Base-by-base conservation (phyloP, 2,888 invertebrate genomes). In the Orthonychiurus folsomi region DNA sequence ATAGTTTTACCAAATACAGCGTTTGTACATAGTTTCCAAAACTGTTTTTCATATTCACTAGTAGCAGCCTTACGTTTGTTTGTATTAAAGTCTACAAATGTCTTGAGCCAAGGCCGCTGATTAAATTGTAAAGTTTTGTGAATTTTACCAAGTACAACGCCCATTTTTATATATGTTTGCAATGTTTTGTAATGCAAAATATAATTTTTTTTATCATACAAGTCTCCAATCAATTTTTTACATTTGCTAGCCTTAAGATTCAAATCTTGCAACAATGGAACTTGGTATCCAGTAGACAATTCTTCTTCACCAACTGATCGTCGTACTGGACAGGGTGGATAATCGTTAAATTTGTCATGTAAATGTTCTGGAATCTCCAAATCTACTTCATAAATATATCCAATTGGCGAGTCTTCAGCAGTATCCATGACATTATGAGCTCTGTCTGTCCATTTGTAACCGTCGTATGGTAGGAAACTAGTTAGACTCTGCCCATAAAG, bases 21-120 rank as follows among this genome's bases (percentile, higher is more conserved):
- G 53, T 53, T 75, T 61, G 75, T 75, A 68, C 61, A n/a, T 15
- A 50, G 23, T 37, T 67, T 67, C 20, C 21, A 64, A 50, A 67
- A 62, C 2, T 64, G 37, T 52, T 64, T 67, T 3, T 25, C 15
- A 23, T 64, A 62, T 5, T 56, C 52, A n/a, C 18, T 56, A 1
- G 52, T 59, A 2, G 66, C 61, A 2, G 37, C n/a, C 3, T 26
- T 48, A 24, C 62, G 2, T 28, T 48, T 2, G 18, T 25, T 1
- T 2, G 63, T 64, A 37, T 64, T 61, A 9, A 24, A 61, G 3
- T 59, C 57, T 25, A 67, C 59, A 27, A 55, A 67, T n/a, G 25
- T 23, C 23, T 54, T 57, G 20, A 67, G 37, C 60, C 57, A 64
- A 1, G 59, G 21, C 9, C 23, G 15, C 26, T 67, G 66, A 9